These are phyloP conservation scores for Sebastes hopkinsi DNA, from an alignment of 2,797 vertebrate species.

Conservation along the genomic window DNA sequence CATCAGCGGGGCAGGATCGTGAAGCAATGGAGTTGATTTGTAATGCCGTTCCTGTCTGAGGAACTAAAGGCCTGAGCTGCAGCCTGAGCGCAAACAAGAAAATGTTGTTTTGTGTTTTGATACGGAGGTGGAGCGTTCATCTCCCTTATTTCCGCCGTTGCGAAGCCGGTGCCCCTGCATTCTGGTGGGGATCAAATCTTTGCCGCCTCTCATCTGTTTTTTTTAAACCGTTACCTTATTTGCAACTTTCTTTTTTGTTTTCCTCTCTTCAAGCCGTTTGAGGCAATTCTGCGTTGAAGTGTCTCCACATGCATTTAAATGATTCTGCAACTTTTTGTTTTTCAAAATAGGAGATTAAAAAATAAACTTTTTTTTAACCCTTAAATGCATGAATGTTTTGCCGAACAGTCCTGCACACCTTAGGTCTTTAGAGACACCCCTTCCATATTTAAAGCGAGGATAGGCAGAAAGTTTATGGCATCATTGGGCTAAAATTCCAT, in stretches of 20 bases:
- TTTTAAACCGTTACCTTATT: background rate
- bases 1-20: conserved; percentile 38
- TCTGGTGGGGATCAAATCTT: conserved; percentile 7
- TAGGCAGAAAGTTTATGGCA: too few species aligned
- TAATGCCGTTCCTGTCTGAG: conserved; percentile 35
- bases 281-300: background rate
- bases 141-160: background rate
- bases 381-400: background rate
- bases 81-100: conserved; percentile 22
- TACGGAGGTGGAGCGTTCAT: conserved; percentile 8
- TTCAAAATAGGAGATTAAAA: background rate
- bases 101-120: conserved; percentile 21
- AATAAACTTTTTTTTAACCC: background rate
- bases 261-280: background rate
- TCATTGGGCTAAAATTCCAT: too few species aligned
- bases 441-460: background rate
- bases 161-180: conserved; percentile 3
- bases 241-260: background rate
- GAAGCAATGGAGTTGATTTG: conserved; percentile 42
- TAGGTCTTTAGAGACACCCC: background rate
- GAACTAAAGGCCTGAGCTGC: conserved; percentile 18
- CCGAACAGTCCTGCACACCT: background rate
- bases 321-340: background rate
- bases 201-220: conserved; percentile 10
- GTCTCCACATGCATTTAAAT: background rate